Evolutionary conservation across 2,888 invertebrate genomes (phyloP).

Genomic region (Cerastis rubricosa): DNA sequence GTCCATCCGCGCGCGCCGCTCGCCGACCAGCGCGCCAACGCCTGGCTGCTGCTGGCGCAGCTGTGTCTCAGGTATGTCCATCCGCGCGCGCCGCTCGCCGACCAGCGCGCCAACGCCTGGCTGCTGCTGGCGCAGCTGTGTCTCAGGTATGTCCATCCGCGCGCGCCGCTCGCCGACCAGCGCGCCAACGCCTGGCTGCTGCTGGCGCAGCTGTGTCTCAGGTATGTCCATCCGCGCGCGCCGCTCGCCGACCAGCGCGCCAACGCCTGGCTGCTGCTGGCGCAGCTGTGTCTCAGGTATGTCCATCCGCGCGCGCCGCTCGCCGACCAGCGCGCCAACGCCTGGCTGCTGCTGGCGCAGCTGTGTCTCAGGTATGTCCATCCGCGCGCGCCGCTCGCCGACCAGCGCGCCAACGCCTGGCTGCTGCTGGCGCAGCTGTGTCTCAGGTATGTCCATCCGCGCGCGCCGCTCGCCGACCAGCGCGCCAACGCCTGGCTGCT

Average conservation of each 20-base stretch:
- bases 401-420: conserved; percentile 41
- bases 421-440: conserved; percentile 42
- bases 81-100: no score
- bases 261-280: conserved; percentile 44
- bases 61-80: conserved; percentile 13
- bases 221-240: not conserved
- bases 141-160: not conserved
- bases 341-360: conserved; percentile 49
- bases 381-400: no score
- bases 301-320: no score
- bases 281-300: conserved; percentile 35
- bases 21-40: conserved; percentile 22
- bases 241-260: conserved; percentile 12
- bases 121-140: conserved; percentile 42
- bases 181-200: conserved; percentile 47
- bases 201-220: conserved; percentile 37
- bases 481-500: conserved; percentile 47
- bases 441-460: not conserved
- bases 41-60: conserved; percentile 49
- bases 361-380: conserved; percentile 13
- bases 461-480: no score
- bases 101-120: conserved; percentile 41
- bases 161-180: no score
- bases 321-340: conserved; percentile 22
- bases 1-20: no score